A percentile compares a stretch with the other conserved stretches of the same genome.
phyloP scores from a whole-genome alignment of 2,797 vertebrate genomes.

The Moxostoma hubbsi region DNA sequence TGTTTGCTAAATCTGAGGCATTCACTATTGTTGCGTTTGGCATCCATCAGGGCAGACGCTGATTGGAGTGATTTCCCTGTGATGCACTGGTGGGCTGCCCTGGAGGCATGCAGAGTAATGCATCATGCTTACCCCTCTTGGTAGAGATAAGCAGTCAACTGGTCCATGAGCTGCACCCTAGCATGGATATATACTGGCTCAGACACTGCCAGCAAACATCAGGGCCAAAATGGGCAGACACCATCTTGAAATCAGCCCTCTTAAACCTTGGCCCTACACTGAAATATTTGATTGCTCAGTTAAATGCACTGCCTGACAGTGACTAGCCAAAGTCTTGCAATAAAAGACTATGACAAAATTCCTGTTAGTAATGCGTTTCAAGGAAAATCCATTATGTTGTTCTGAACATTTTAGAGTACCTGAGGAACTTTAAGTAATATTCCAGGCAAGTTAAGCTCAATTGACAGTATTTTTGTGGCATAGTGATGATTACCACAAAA shows the following conservation, averaged over 20 bases:
- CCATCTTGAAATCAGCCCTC: slow-evolving; percentile 35
- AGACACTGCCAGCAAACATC: slow-evolving; percentile 54
- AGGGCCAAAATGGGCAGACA: neutral
- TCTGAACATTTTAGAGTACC: neutral
- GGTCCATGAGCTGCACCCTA: slow-evolving; percentile 51
- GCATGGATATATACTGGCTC: slow-evolving; percentile 29
- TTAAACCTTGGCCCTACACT: slow-evolving; percentile 3
- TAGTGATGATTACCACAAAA: too few species aligned
- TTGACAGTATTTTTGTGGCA: too few species aligned
- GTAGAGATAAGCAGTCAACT: slow-evolving; percentile 59
- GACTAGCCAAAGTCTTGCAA: neutral
- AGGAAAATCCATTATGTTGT: neutral
- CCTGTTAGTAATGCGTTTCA: too few species aligned
- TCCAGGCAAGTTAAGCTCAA: too few species aligned
- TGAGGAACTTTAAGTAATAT: neutral
- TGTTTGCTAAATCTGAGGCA: slow-evolving; percentile 32
- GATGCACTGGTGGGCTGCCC: slow-evolving; percentile 73
- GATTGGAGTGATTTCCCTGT: slow-evolving; percentile 69
- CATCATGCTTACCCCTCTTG: slow-evolving; percentile 63
- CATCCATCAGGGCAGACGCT: slow-evolving; percentile 64
- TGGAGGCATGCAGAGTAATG: slow-evolving; percentile 65
- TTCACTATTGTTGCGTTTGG: slow-evolving; percentile 49
- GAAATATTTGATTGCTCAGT: neutral
- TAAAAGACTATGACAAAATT: neutral
- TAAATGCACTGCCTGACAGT: neutral